A percentile compares a stretch with the other conserved stretches of the same genome.
phyloP scores from a whole-genome alignment of 2,888 invertebrate species.

The Crematogaster levior region DNA sequence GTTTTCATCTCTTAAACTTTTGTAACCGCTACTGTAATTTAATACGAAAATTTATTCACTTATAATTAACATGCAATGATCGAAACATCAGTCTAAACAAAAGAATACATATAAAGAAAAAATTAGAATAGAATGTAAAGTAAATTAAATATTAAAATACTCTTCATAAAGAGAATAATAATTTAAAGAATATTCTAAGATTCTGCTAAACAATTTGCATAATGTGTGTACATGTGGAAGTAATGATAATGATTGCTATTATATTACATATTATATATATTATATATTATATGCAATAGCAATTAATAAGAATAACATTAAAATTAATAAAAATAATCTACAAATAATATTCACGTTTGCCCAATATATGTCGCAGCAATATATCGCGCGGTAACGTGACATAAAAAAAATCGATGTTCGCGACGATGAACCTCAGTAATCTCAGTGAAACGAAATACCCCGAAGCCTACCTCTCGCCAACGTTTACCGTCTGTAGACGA shows the following conservation, averaged over 20 bases:
- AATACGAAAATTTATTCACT: neutral
- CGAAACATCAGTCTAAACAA: neutral
- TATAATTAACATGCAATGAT: neutral
- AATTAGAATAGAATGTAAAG: neutral
- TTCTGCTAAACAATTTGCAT: neutral
- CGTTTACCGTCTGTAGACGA: slow-evolving; percentile 58
- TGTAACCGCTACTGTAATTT: neutral
- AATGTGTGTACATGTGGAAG: neutral
- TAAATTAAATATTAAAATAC: neutral
- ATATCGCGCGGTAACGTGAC: neutral
- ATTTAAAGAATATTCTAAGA: neutral
- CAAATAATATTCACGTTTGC: neutral
- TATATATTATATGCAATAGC: neutral
- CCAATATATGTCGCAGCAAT: neutral
- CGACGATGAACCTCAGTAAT: slow-evolving; percentile 44
- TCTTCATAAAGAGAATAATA: slow-evolving; percentile 2
- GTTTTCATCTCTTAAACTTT: neutral
- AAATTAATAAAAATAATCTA: neutral
- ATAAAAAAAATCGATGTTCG: neutral
- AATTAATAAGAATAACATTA: neutral
- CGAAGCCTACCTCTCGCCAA: slow-evolving; percentile 35
- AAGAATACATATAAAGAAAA: neutral
- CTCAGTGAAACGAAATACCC: slow-evolving; percentile 6
- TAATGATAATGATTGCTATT: neutral
- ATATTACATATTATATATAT: neutral